Evolutionary conservation across 1,140 invertebrate species (phyloP).

Genomic region (Vollenhovia emeryi): DNA sequence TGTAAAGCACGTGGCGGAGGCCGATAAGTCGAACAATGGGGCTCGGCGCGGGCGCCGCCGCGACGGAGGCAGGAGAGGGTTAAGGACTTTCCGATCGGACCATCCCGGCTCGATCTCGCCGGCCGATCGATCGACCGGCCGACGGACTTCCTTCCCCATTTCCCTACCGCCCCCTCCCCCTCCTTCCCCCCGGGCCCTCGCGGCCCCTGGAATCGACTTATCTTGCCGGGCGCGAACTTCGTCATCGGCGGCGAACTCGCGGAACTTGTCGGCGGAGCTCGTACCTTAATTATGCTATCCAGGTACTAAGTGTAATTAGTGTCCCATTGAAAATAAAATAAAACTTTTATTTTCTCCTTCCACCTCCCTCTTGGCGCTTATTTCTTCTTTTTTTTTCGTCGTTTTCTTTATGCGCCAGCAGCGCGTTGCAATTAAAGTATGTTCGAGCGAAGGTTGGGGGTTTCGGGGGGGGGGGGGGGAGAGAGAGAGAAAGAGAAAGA

Average conservation of each 20-base stretch:
- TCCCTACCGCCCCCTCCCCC: not conserved
- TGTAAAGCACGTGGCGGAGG: constrained; percentile 81
- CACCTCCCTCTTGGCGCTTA: not conserved
- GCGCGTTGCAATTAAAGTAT: constrained; percentile 52
- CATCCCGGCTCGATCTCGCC: constrained; percentile 25
- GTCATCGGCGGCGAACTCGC: constrained; percentile 59
- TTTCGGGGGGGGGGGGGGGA: no score
- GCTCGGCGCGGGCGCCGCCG: constrained; percentile 35
- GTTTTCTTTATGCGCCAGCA: constrained; percentile 29
- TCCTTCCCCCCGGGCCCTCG: not conserved
- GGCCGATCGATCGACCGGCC: constrained; percentile 35
- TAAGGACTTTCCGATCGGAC: constrained; percentile 53
- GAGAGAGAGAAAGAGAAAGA: no score
- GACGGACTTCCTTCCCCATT: not conserved
- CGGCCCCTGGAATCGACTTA: constrained; percentile 19
- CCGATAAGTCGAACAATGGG: constrained; percentile 84
- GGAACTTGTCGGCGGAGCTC: constrained; percentile 57
- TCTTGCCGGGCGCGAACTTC: constrained; percentile 52
- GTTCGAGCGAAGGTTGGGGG: not conserved
- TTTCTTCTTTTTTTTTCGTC: not conserved
- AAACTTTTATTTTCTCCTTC: constrained; percentile 43
- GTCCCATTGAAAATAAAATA: constrained; percentile 60
- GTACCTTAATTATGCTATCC: constrained; percentile 64
- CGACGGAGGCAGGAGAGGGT: constrained; percentile 35
- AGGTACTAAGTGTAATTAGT: constrained; percentile 65